Evolutionary conservation across 2,888 invertebrate species (phyloP).

Genomic region (Embidobia sp.): DNA sequence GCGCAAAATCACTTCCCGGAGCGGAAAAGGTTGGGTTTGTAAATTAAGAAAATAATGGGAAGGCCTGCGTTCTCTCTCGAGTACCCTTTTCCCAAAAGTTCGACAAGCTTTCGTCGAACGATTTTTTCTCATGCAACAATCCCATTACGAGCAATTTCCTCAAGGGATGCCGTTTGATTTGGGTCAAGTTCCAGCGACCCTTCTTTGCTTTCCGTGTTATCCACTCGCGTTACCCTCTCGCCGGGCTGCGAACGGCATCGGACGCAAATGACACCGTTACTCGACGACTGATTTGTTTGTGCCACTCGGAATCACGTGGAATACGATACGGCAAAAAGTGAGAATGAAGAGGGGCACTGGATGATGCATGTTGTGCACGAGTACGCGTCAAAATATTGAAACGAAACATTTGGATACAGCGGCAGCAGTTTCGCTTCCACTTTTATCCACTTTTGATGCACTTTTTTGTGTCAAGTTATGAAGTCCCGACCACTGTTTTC

Average conservation of each 20-base stretch:
- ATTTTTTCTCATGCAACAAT: constrained; percentile 59
- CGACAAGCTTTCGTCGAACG: constrained; percentile 48
- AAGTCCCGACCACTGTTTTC: too few relatives aligned
- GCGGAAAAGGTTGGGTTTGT: not conserved
- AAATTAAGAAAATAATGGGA: constrained; percentile 23
- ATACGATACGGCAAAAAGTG: constrained; percentile 9
- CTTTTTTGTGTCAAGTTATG: too few relatives aligned
- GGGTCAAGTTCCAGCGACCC: constrained; percentile 48
- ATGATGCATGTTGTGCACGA: too few relatives aligned
- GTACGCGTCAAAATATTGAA: too few relatives aligned
- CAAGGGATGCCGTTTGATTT: constrained; percentile 49
- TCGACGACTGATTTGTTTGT: constrained; percentile 33
- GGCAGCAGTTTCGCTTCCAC: too few relatives aligned
- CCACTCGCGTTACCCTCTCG: not conserved
- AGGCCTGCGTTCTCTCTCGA: constrained; percentile 10
- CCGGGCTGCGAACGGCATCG: constrained; percentile 18
- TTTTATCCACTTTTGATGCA: too few relatives aligned
- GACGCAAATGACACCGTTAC: constrained; percentile 47
- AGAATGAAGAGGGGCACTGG: too few relatives aligned
- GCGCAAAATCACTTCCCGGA: not conserved
- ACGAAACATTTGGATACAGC: constrained; percentile 4
- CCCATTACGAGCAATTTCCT: constrained; percentile 58
- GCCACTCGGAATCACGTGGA: constrained; percentile 10
- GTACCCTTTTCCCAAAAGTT: constrained; percentile 47
- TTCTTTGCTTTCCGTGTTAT: not conserved